These are phyloP conservation scores for Heliconius congener DNA, from an alignment of 1,140 invertebrate species.

Conservation along the genomic window DNA sequence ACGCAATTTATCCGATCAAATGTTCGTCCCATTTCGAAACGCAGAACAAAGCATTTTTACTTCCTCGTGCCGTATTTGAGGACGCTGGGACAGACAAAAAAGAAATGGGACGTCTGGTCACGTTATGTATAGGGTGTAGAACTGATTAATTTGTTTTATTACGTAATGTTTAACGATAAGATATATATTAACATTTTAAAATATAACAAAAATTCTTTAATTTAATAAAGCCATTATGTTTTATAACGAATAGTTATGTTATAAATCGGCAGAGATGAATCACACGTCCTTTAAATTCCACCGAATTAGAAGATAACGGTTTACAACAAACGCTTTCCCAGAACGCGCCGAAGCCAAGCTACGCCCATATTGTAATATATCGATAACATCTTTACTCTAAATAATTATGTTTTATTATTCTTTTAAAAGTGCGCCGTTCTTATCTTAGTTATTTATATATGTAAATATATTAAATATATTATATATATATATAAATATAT, in stretches of 20 bases:
- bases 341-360: neutral
- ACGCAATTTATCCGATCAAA: no score
- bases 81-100: no score
- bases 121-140: neutral
- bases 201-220: neutral
- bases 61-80: no score
- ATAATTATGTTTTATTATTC: neutral
- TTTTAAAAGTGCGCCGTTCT: neutral
- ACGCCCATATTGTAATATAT: neutral
- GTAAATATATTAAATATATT: no score
- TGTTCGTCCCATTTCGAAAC: no score
- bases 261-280: slow-evolving; percentile 21
- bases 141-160: neutral
- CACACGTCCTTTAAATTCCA: slow-evolving; percentile 11
- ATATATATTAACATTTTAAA: neutral
- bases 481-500: no score
- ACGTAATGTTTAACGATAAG: neutral
- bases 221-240: neutral
- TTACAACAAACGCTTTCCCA: neutral
- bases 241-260: neutral
- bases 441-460: neutral
- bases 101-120: no score
- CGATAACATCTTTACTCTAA: neutral
- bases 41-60: no score
- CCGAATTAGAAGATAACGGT: slow-evolving; percentile 19